These are phyloP conservation scores for Venusia cambrica DNA, from an alignment of 2,888 invertebrate species.

Conservation along the genomic window DNA sequence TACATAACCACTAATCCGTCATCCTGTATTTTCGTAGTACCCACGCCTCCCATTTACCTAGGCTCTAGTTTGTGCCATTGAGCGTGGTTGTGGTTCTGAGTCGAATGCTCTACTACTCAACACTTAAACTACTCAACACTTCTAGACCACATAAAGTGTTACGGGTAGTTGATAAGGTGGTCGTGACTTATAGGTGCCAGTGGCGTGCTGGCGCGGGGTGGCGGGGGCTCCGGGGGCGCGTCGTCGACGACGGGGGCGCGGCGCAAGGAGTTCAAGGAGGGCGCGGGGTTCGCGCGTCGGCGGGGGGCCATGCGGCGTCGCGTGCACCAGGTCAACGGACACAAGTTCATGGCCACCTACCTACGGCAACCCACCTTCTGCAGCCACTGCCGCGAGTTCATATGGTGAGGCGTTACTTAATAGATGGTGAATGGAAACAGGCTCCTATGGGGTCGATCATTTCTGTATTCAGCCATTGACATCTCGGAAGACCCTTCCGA, in stretches of 20 bases:
- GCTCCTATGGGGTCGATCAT: not conserved
- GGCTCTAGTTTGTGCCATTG: no score
- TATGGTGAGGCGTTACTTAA: constrained; percentile 98
- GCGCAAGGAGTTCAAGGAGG: constrained; percentile 95
- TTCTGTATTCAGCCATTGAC: no score
- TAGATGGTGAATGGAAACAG: no score
- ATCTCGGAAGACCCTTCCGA: no score
- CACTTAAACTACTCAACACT: no score
- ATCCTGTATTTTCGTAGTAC: no score
- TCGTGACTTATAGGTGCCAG: constrained; percentile 1
- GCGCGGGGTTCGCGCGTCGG: constrained; percentile 95
- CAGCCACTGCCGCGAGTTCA: constrained; percentile 99
- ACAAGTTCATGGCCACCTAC: constrained; percentile 99
- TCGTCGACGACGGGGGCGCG: constrained; percentile 39
- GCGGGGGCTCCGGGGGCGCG: constrained; percentile 31
- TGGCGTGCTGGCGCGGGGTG: constrained; percentile 12
- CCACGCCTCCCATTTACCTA: no score
- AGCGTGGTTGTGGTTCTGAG: no score
- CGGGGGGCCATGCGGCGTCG: constrained; percentile 98
- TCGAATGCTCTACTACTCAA: no score
- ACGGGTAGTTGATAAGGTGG: constrained; percentile 1
- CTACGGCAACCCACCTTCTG: constrained; percentile 99
- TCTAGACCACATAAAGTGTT: no score
- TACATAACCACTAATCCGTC: no score
- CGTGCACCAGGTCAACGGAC: constrained; percentile 98